Percentiles rank a stretch among this genome's conserved stretches.
Evolutionary conservation across 2,113 vertebrate genomes (phyloP).

Genomic region (Colossoma macropomum): DNA sequence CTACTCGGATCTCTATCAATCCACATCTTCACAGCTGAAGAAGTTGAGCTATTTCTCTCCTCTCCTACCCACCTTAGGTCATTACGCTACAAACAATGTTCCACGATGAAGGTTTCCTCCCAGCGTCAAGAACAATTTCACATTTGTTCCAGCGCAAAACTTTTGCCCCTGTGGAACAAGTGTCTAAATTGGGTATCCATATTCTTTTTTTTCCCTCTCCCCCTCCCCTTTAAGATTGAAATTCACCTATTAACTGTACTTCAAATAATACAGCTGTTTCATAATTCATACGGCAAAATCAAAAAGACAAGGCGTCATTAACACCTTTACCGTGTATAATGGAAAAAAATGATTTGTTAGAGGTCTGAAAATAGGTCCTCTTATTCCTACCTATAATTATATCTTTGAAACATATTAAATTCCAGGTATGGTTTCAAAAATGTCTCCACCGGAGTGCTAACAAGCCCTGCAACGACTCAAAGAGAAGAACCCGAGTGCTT

Average conservation of each 20-base stretch:
- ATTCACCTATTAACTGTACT: constrained; percentile 70
- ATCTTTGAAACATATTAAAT: constrained; percentile 79
- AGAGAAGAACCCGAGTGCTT: constrained; percentile 67
- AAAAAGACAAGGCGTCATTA: constrained; percentile 80
- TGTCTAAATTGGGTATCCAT: constrained; percentile 67
- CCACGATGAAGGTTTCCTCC: constrained; percentile 18
- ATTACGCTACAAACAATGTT: constrained; percentile 24
- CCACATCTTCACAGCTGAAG: constrained; percentile 22
- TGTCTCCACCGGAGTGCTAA: constrained; percentile 70
- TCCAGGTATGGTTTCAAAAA: constrained; percentile 73
- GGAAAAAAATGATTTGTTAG: constrained; percentile 78
- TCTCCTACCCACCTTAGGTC: neutral
- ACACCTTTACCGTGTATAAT: constrained; percentile 80
- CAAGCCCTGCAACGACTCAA: constrained; percentile 68
- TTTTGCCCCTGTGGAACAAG: constrained; percentile 55
- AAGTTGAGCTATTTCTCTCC: constrained; percentile 1
- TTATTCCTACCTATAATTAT: constrained; percentile 77
- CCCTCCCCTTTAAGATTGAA: constrained; percentile 61
- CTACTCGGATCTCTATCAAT: constrained; percentile 24
- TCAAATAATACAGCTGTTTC: constrained; percentile 74
- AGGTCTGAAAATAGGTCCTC: constrained; percentile 77
- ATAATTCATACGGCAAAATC: constrained; percentile 78
- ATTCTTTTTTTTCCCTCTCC: constrained; percentile 24
- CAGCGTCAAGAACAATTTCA: constrained; percentile 42
- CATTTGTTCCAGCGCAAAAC: constrained; percentile 38